Percentiles rank a stretch among this genome's conserved stretches.
Evolutionary conservation across 2,888 invertebrate genomes (phyloP).

Genomic region (Harpalus rufipes): DNA sequence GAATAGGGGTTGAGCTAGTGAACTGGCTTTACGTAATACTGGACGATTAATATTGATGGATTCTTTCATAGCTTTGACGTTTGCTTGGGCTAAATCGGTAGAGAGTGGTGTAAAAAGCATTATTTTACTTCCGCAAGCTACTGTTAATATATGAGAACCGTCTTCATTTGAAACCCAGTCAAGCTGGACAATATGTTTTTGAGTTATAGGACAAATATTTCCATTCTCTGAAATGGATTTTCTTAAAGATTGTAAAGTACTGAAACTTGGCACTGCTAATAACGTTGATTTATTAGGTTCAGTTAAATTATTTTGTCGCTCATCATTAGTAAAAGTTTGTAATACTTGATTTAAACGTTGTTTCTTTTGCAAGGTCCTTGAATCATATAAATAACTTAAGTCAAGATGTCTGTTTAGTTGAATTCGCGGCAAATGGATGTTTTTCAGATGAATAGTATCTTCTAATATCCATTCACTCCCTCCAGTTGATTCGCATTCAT

Average conservation of each 20-base stretch:
- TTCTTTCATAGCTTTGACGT: conserved; percentile 86
- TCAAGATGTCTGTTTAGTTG: conserved; percentile 91
- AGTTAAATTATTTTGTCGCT: conserved; percentile 78
- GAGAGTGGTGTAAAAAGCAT: conserved; percentile 95
- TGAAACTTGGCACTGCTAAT: conserved; percentile 93
- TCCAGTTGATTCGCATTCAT: conserved; percentile 99
- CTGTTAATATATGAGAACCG: conserved; percentile 97
- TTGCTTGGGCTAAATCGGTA: conserved; percentile 96
- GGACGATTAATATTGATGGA: conserved; percentile 91
- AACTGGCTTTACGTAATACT: conserved; percentile 93
- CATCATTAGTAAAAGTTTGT: conserved; percentile 90
- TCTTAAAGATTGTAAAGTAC: conserved; percentile 91
- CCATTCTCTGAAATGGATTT: conserved; percentile 95
- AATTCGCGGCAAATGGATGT: conserved; percentile 92
- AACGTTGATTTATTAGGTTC: conserved; percentile 78
- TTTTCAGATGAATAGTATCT: conserved; percentile 95
- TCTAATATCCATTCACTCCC: conserved; percentile 96
- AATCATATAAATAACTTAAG: conserved; percentile 89
- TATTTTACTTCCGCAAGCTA: conserved; percentile 96
- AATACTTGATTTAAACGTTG: conserved; percentile 89
- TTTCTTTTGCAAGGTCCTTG: conserved; percentile 88
- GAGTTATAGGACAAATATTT: conserved; percentile 93
- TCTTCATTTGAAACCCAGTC: conserved; percentile 99
- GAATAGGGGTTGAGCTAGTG: conserved; percentile 92
- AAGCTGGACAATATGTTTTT: conserved; percentile 95